phyloP scores from a whole-genome alignment of 2,113 vertebrate species.

The Ictidomys tridecemlineatus region DNA sequence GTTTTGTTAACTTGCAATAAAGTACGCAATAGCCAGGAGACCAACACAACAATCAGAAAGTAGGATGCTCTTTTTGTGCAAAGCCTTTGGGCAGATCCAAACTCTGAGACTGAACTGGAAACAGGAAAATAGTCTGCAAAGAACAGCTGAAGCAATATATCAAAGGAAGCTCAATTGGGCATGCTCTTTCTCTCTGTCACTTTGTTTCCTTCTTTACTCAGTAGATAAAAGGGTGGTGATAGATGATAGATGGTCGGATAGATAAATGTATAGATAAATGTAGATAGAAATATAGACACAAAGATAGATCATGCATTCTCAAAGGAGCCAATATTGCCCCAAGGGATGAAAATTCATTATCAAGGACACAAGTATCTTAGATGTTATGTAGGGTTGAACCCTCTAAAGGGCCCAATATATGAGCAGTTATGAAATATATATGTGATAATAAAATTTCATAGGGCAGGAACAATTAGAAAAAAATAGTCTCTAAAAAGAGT shows the following conservation, averaged over 20 bases:
- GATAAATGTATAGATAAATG: background rate
- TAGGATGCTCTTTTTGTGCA: background rate
- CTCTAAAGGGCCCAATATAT: background rate
- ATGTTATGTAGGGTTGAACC: background rate
- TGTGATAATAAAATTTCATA: background rate
- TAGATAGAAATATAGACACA: background rate
- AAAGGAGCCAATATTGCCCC: background rate
- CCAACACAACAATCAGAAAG: conserved; percentile 14
- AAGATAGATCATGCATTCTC: background rate
- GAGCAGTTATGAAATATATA: background rate
- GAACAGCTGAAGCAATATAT: background rate
- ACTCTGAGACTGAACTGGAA: background rate
- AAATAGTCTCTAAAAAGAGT: background rate
- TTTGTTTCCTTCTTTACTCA: background rate
- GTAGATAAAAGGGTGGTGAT: background rate
- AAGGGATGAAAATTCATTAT: background rate
- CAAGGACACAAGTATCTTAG: background rate
- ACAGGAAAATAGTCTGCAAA: background rate
- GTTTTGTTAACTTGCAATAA: conserved; percentile 72
- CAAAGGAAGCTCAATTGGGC: background rate
- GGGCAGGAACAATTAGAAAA: background rate
- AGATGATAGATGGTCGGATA: background rate
- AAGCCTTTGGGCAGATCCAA: conserved; percentile 24
- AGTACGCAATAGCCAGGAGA: conserved; percentile 32
- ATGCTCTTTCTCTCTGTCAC: background rate